Percentiles rank a stretch among this genome's conserved stretches.
Conservation (phyloP, 2,888 invertebrate species). For the Malacosoma neustria region DNA sequence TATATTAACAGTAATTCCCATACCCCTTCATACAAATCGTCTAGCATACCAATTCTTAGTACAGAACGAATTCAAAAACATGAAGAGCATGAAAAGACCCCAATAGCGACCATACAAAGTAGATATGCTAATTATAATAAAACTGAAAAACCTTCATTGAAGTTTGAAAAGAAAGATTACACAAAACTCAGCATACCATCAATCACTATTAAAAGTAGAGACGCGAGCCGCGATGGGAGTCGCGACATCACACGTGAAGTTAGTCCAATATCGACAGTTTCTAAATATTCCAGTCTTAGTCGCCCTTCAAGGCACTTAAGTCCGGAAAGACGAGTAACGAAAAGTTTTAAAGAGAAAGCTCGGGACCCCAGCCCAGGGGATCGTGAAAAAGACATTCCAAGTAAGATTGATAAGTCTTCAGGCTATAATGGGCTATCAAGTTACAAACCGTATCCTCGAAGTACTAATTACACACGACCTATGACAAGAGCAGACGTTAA, state of each 20-base stretch:
- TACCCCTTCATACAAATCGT: conserved; percentile 58
- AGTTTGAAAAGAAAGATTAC: conserved; percentile 67
- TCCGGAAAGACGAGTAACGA: conserved; percentile 57
- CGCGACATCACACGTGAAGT: conserved; percentile 65
- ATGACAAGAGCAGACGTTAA: conserved; percentile 7
- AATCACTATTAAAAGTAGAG: conserved; percentile 25
- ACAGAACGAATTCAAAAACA: conserved; percentile 34
- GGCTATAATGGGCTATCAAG: conserved; percentile 64
- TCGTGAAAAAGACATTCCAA: conserved; percentile 73
- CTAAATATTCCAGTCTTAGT: conserved; percentile 49
- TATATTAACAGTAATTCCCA: conserved; percentile 34
- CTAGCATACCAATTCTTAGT: conserved; percentile 57
- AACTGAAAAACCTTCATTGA: conserved; percentile 21
- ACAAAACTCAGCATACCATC: conserved; percentile 53
- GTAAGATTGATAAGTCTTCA: conserved; percentile 70
- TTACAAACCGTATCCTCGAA: conserved; percentile 71
- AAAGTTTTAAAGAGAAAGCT: conserved; percentile 53
- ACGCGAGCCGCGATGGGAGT: conserved; percentile 62
- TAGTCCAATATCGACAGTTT: conserved; percentile 63
- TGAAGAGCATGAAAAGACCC: conserved; percentile 47
- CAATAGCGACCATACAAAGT: conserved; percentile 54
- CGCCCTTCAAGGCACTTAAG: conserved; percentile 62
- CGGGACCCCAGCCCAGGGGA: conserved; percentile 75
- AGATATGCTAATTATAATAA: conserved; percentile 56
- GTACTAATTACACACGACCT: conserved; percentile 40